These are phyloP conservation scores for Pemphredon lugubris DNA, from an alignment of 2,888 invertebrate genomes.

Conservation along the genomic window DNA sequence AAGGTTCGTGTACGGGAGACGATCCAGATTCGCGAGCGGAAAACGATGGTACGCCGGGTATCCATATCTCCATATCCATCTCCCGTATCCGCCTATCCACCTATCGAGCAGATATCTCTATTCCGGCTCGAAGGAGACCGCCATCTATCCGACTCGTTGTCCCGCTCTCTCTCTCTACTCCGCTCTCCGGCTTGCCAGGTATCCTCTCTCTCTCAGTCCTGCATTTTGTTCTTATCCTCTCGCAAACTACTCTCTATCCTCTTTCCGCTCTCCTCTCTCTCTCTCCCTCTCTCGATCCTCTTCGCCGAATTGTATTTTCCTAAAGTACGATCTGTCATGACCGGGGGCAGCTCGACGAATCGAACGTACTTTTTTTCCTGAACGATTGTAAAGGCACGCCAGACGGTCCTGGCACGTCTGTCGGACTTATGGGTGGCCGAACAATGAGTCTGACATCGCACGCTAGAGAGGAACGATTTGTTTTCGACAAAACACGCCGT, in stretches of 20 bases:
- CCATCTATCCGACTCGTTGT: slow-evolving; percentile 14
- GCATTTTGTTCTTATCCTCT: no score
- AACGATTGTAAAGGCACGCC: slow-evolving; percentile 40
- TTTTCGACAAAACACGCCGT: slow-evolving; percentile 27
- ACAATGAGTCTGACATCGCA: slow-evolving; percentile 42
- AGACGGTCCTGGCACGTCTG: slow-evolving; percentile 47
- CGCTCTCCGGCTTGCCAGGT: background rate
- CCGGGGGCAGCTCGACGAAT: slow-evolving; percentile 26
- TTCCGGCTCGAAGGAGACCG: slow-evolving; percentile 7
- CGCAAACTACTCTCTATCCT: background rate
- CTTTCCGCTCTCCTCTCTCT: background rate
- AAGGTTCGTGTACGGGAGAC: slow-evolving; percentile 33
- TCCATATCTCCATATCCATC: slow-evolving; percentile 42
- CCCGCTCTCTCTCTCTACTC: background rate
- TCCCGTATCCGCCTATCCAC: slow-evolving; percentile 20
- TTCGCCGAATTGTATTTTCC: slow-evolving; percentile 53
- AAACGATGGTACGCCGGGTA: slow-evolving; percentile 4
- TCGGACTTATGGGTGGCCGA: slow-evolving; percentile 43
- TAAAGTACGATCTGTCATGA: slow-evolving; percentile 32
- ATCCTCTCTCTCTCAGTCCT: background rate
- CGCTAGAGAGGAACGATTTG: slow-evolving; percentile 35
- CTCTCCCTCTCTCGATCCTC: background rate
- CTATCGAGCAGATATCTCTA: slow-evolving; percentile 38
- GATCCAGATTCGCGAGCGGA: slow-evolving; percentile 16
- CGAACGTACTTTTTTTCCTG: slow-evolving; percentile 33